Conservation (phyloP, 2,113 vertebrate genomes). For the Hassar affinis region DNA sequence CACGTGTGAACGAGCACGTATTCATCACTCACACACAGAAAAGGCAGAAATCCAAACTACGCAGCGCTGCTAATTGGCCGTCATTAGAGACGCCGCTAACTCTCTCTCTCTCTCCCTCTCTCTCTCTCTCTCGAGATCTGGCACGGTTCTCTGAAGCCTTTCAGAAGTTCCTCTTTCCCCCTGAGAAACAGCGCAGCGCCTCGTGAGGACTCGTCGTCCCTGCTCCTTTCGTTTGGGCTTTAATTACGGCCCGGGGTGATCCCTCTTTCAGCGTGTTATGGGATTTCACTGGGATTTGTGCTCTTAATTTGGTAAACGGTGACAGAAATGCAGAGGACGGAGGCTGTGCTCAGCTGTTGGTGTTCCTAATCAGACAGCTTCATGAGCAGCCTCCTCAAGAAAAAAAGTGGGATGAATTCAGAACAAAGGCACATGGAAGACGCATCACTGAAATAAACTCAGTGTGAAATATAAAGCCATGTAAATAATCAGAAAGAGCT, state of each 20-base stretch:
- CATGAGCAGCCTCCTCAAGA: background rate
- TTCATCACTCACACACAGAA: background rate
- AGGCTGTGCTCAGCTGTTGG: background rate
- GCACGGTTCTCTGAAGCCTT: conserved; percentile 14
- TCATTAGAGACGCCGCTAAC: background rate
- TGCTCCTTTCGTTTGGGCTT: conserved; percentile 17
- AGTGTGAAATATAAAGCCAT: background rate
- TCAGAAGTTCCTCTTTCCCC: conserved; percentile 27
- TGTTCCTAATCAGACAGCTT: background rate
- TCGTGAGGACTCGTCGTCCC: conserved; percentile 4
- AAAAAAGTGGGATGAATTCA: background rate
- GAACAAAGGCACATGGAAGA: background rate
- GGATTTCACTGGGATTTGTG: background rate
- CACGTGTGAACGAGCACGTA: background rate
- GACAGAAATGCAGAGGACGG: background rate
- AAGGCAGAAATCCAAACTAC: background rate
- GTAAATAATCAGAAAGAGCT: too few species aligned
- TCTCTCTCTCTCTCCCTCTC: too few species aligned
- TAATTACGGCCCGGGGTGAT: conserved; percentile 50
- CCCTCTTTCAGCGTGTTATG: conserved; percentile 15
- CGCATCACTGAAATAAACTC: background rate
- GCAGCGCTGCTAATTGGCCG: background rate
- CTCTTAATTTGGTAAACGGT: conserved; percentile 24
- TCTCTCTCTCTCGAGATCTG: conserved; percentile 6
- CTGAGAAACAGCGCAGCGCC: background rate